Evolutionary conservation across 2,113 vertebrate genomes (phyloP), one percentile per base, ranked within the genome.

Genomic region (Nanger granti): DNA sequence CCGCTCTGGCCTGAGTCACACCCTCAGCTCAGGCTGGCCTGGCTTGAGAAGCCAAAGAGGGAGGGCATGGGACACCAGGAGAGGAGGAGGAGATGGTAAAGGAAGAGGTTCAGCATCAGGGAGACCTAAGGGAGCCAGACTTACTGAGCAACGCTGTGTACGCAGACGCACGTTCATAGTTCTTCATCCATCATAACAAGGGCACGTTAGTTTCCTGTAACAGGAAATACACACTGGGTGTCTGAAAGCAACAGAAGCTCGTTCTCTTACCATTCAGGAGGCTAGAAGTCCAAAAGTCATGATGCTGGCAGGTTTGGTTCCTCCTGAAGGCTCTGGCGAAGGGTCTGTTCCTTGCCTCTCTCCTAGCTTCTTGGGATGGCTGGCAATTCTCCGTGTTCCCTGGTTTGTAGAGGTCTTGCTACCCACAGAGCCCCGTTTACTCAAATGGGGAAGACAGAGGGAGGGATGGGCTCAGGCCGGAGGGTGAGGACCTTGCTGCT

Each of bases 351-450:
- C n/a, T 2, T 3, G 34, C 41, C 9, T 47, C 22, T n/a, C 89
- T 44, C 79, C 76, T 11, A 1, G 17, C 44, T 44, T 24, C 93
- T 22, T 20, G 22, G 3, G 28, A 2, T 1, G 37, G 47, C 24
- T 0, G 2, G 62, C 89, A 1, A 3, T 5, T 18, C 47, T 8
- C 0, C 0, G 4, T 1, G 17, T 24, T 37, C 85, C 59, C 1
- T 0, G 2, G 14, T 17, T 4, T 29, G 5, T 3, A 18, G 4
- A 8, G 2, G 5, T 1, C 7, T 29, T 3, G 1, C 55, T 69
- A 20, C 15, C 41, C 7, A 5, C 3, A 69, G 4, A 12, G 47
- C 37, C 86, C 22, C 37, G 5, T 26, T 5, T 60, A 79, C 28
- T 15, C n/a, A 59, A 87, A 37, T 34, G 29, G n/a, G n/a, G 41